A percentile compares a stretch with the other conserved stretches of the same genome.
Evolutionary conservation across 2,888 invertebrate species (phyloP).

Genomic region (Dendrolimus pini): DNA sequence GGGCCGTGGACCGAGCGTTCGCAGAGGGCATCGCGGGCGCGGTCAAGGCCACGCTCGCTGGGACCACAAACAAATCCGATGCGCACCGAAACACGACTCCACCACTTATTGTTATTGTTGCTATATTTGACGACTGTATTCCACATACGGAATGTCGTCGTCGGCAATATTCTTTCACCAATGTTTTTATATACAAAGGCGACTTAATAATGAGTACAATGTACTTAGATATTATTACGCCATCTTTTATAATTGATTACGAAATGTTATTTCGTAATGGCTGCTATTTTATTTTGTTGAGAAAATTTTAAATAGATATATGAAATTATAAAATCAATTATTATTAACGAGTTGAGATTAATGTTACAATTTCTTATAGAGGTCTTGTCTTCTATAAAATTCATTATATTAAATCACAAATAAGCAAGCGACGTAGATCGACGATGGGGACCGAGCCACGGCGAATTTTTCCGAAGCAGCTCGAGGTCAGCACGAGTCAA

Average conservation of each 20-base stretch:
- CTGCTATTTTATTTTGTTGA: too few relatives aligned
- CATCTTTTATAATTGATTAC: neutral
- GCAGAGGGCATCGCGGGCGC: constrained; percentile 26
- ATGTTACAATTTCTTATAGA: too few relatives aligned
- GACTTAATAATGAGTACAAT: neutral
- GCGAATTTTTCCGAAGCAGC: constrained; percentile 62
- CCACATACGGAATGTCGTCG: constrained; percentile 1
- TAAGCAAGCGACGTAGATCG: constrained; percentile 18
- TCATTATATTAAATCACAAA: constrained; percentile 14
- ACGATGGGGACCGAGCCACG: constrained; percentile 41
- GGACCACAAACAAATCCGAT: constrained; percentile 30
- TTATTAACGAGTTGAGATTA: too few relatives aligned
- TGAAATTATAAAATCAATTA: too few relatives aligned
- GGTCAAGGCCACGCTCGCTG: constrained; percentile 60
- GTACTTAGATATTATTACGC: neutral
- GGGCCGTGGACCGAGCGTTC: constrained; percentile 28
- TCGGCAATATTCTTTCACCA: constrained; percentile 14
- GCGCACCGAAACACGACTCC: constrained; percentile 47
- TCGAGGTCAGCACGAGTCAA: constrained; percentile 80
- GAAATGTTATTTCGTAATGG: too few relatives aligned
- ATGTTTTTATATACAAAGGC: constrained; percentile 4
- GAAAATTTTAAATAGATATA: neutral
- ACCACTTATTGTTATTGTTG: constrained; percentile 26
- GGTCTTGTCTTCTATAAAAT: too few relatives aligned
- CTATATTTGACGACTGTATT: constrained; percentile 26